These are phyloP conservation scores for Sthenelais limicola DNA, from an alignment of 2,888 invertebrate genomes.

Conservation along the genomic window DNA sequence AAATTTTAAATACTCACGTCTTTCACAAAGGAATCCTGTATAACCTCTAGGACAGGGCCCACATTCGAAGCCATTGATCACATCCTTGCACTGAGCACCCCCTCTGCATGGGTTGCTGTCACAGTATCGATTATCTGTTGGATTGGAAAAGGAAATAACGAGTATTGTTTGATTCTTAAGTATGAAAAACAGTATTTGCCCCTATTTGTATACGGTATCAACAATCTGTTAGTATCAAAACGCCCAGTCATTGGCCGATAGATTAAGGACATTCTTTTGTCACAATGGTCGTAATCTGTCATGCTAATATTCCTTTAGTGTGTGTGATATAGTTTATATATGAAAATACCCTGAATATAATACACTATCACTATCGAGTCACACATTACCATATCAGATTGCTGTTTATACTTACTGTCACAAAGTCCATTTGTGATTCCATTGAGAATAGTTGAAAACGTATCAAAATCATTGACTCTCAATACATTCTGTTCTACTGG, in stretches of 20 bases:
- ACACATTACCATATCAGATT: too few species aligned
- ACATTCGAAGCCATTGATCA: conserved; percentile 48
- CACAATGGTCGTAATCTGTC: too few species aligned
- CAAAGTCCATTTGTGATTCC: conserved; percentile 41
- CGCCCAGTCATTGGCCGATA: too few species aligned
- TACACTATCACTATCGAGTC: too few species aligned
- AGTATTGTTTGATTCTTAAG: too few species aligned
- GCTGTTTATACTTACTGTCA: conserved; percentile 47
- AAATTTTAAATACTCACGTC: conserved; percentile 44
- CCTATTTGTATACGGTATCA: too few species aligned
- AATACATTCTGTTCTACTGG: conserved; percentile 45
- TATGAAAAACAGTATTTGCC: too few species aligned
- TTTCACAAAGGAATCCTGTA: conserved; percentile 48
- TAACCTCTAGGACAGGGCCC: conserved; percentile 50
- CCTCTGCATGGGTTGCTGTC: conserved; percentile 47
- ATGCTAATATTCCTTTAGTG: too few species aligned
- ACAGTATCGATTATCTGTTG: conserved; percentile 45
- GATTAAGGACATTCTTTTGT: too few species aligned
- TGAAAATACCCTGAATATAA: not conserved
- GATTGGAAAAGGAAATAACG: too few species aligned
- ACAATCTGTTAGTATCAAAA: too few species aligned
- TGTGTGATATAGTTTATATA: too few species aligned
- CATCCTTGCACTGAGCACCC: conserved; percentile 46
- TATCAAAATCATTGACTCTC: conserved; percentile 37
- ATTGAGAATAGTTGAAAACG: conserved; percentile 32